phyloP scores from a whole-genome alignment of 2,797 vertebrate species.

The Loris lydekkerianus region DNA sequence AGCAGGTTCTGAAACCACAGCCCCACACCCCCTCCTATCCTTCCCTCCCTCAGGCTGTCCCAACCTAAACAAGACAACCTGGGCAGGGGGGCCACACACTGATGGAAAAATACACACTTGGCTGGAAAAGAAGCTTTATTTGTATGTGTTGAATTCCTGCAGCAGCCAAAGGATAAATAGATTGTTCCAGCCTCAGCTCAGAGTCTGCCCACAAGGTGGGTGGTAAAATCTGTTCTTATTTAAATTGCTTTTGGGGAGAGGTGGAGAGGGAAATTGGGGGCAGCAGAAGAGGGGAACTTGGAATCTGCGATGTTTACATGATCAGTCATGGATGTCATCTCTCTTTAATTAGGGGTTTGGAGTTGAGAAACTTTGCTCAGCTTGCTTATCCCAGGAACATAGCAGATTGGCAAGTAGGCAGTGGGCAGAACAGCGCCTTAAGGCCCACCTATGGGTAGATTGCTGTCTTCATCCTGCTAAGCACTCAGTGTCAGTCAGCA shows the following conservation, averaged over 20 bases:
- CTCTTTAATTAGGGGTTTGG: slow-evolving; percentile 70
- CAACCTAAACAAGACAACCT: slow-evolving; percentile 78
- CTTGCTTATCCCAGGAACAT: slow-evolving; percentile 39
- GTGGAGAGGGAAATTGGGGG: slow-evolving; percentile 41
- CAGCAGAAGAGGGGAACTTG: slow-evolving; percentile 61
- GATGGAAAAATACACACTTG: slow-evolving; percentile 79
- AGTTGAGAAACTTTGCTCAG: slow-evolving; percentile 29
- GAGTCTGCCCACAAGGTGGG: slow-evolving; percentile 78
- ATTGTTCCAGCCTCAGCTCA: slow-evolving; percentile 64
- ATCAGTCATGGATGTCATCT: slow-evolving; percentile 76
- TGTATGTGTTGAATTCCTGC: slow-evolving; percentile 78
- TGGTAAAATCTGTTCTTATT: slow-evolving; percentile 81
- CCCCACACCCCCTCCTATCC: neutral
- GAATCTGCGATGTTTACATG: slow-evolving; percentile 77
- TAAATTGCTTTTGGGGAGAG: slow-evolving; percentile 71
- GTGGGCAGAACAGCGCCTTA: neutral
- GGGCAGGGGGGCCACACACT: slow-evolving; percentile 44
- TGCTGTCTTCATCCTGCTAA: neutral
- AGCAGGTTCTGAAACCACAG: slow-evolving; percentile 60
- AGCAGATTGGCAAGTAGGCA: neutral
- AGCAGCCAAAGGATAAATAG: slow-evolving; percentile 75
- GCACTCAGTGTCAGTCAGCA: neutral
- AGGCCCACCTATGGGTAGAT: neutral
- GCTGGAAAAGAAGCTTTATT: slow-evolving; percentile 79
- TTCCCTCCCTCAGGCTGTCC: slow-evolving; percentile 42